Evolutionary conservation across 2,113 vertebrate genomes (phyloP).

Genomic region (Amphiprion percula): DNA sequence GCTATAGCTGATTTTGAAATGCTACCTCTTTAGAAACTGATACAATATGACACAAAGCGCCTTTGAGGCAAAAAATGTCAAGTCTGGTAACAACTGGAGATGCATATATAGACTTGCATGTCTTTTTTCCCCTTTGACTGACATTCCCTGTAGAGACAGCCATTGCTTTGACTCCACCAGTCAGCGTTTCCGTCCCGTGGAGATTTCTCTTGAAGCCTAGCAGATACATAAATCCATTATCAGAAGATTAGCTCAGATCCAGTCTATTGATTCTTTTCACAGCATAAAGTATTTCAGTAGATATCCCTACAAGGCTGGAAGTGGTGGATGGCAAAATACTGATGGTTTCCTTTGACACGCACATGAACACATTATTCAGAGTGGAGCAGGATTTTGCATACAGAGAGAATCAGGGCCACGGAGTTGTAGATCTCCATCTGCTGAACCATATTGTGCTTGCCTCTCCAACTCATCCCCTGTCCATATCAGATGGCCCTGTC

Average conservation of each 20-base stretch:
- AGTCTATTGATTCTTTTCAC: slow-evolving; percentile 37
- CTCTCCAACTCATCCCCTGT: slow-evolving; percentile 40
- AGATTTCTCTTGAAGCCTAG: slow-evolving; percentile 11
- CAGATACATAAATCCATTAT: slow-evolving; percentile 43
- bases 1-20: slow-evolving; percentile 27
- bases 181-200: slow-evolving; percentile 6
- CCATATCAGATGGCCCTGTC: slow-evolving; percentile 64
- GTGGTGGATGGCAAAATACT: background rate
- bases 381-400: slow-evolving; percentile 3
- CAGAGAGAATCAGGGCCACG: background rate
- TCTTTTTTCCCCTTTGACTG: slow-evolving; percentile 46
- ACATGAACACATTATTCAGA: slow-evolving; percentile 6
- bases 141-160: slow-evolving; percentile 50
- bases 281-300: slow-evolving; percentile 2
- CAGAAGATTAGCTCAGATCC: slow-evolving; percentile 32
- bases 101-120: slow-evolving; percentile 33
- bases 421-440: slow-evolving; percentile 33
- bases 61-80: slow-evolving; percentile 40
- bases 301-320: background rate
- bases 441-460: slow-evolving; percentile 56
- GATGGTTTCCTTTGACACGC: slow-evolving; percentile 35
- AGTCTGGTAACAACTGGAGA: slow-evolving; percentile 27
- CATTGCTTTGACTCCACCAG: slow-evolving; percentile 25
- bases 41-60: slow-evolving; percentile 33
- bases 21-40: slow-evolving; percentile 17